Evolutionary conservation across 2,113 vertebrate species (phyloP), one percentile per base, ranked within the genome.

Genomic region (Sprattus sprattus): DNA sequence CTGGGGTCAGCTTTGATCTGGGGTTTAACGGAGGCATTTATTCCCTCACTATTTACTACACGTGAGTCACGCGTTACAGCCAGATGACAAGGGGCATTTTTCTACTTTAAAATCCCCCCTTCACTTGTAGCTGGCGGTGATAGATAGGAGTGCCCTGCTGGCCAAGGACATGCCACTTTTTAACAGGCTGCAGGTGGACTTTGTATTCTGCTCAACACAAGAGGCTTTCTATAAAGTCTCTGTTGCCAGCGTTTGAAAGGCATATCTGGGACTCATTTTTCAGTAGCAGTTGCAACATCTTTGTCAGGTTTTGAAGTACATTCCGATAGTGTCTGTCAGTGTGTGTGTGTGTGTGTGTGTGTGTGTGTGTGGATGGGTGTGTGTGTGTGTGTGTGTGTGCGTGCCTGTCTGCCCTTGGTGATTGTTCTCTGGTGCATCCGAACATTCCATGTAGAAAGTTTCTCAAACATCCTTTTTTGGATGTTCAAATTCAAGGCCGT

Each of bases 1-100:
- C 85, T 25, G 60, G 82, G 87, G 87, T 88, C 89, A 85, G 84
- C 80, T 83, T 78, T 84, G 82, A 89, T 85, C 52, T 60, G 3
- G 16, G 83, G 54, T 71, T 71, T 87, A 39, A 88, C 64, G 44
- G 80, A 86, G 54, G 85, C 87, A 67, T 83, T 80, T 75, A 84
- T 82, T 83, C 54, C 84, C 82, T n/a, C 45, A 64, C 86, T 86
- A 88, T 85, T 84, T 84, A 86, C 64, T 64, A 64, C 45, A 18
- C 16, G 16, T 39, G 71, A 78, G 71, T 78, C 39, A 78, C 11
- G 71, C 71, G 16, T 78, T 39, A 39, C 71, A 78, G 71, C 25
- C 44, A 28, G 25, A 78, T 78, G 71, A 32, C 71, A 39, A 78
- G 71, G 11, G 32, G 28, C 71, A 78, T 78, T 78, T 78, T 78